These are phyloP conservation scores for Siphonodentalium dalli DNA, from an alignment of 2,888 invertebrate species.

Conservation along the genomic window DNA sequence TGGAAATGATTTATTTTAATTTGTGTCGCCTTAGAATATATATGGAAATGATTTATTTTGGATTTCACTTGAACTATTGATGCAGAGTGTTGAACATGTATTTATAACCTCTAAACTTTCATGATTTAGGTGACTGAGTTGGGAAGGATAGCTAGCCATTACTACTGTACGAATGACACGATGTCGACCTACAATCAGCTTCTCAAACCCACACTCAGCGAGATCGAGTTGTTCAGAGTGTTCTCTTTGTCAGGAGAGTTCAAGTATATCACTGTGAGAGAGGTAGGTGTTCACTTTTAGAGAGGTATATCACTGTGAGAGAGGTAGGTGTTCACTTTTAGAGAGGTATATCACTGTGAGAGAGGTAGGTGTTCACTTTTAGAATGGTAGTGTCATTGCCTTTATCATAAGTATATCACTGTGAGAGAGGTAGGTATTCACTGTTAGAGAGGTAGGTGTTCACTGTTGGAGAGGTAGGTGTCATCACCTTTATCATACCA, in stretches of 20 bases:
- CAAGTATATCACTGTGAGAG: constrained; percentile 82
- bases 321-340: constrained; percentile 47
- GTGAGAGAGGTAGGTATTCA: constrained; percentile 69
- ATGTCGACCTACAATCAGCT: constrained; percentile 97
- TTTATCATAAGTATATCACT: constrained; percentile 78
- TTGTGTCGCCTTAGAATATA: too few species aligned
- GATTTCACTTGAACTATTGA: not conserved
- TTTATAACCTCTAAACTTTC: not conserved
- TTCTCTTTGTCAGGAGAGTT: constrained; percentile 98
- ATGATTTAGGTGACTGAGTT: constrained; percentile 84
- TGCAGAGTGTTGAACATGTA: too few species aligned
- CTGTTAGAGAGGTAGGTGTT: constrained; percentile 51
- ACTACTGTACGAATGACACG: constrained; percentile 96
- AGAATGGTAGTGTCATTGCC: too few species aligned
- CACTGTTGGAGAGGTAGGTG: not conserved
- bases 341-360: constrained; percentile 74
- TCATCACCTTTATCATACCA: too few species aligned
- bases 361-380: constrained; percentile 49
- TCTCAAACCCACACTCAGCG: constrained; percentile 92
- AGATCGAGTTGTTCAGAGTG: constrained; percentile 96
- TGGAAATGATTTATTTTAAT: too few species aligned
- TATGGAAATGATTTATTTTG: too few species aligned
- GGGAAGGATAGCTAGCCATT: constrained; percentile 97
- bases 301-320: constrained; percentile 74
- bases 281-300: constrained; percentile 42